phyloP scores from a whole-genome alignment of 2,888 invertebrate genomes.

The Athalia cordata region DNA sequence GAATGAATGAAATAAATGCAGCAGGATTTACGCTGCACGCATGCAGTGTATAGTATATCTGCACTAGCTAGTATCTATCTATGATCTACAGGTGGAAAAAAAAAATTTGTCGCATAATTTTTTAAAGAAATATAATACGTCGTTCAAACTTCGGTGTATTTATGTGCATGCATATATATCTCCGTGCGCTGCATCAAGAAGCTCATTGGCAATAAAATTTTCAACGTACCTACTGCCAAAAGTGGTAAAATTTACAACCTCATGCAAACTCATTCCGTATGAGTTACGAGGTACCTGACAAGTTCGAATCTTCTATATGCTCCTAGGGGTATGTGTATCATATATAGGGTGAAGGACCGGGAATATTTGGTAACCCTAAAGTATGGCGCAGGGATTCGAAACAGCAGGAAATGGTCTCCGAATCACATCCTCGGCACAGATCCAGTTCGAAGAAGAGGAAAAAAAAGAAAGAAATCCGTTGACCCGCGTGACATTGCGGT shows the following conservation, averaged over 20 bases:
- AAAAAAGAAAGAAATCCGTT: too few relatives aligned
- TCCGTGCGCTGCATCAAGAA: neutral
- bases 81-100: too few relatives aligned
- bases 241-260: neutral
- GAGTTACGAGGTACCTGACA: slow-evolving; percentile 24
- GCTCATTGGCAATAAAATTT: slow-evolving; percentile 27
- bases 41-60: too few relatives aligned
- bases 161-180: neutral
- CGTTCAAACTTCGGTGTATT: slow-evolving; percentile 8
- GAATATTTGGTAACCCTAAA: slow-evolving; percentile 9
- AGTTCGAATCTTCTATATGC: neutral
- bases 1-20: too few relatives aligned
- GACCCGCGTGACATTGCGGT: too few relatives aligned
- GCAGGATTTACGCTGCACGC: too few relatives aligned
- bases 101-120: slow-evolving; percentile 8
- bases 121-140: too few relatives aligned
- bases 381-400: neutral
- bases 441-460: too few relatives aligned
- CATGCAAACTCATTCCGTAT: slow-evolving; percentile 18
- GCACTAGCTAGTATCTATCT: too few relatives aligned
- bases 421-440: too few relatives aligned
- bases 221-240: slow-evolving; percentile 11
- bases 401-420: too few relatives aligned
- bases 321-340: neutral
- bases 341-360: neutral